Evolutionary conservation across 2,113 vertebrate genomes (phyloP), one percentile per base, ranked within the genome.

Genomic region (Erinaceus europaeus): DNA sequence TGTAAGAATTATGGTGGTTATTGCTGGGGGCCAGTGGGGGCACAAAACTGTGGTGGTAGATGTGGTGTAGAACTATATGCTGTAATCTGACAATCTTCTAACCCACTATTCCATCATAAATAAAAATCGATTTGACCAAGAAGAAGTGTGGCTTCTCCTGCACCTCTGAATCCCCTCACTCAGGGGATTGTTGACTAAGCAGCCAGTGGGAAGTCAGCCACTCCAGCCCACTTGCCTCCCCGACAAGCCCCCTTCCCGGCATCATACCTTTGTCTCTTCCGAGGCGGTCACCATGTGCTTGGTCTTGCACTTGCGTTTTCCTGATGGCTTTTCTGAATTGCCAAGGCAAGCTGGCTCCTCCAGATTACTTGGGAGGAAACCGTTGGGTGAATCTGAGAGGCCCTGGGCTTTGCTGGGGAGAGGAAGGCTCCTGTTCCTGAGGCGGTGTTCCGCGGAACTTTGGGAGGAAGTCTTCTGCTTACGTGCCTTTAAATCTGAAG

Each of bases 261-360:
- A 59, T 40, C 88, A 4, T 94, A 99, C 99, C 98, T 98, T 99
- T 88, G 96, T 94, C 90, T 99, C 98, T 0, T 98, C 98, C 18
- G 95, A 94, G 94, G 96, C 72, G 25, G 98, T 98, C 86, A 97
- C 95, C 84, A 99, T 95, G 94, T 99, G 99, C 92, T 99, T 99
- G 96, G 98, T 99, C 97, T 99, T 99, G 96, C 99, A 99, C 96
- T 99, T 99, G 91, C 99, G 98, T 94, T 99, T 99, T 95, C 99
- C 99, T 82, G 99, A 97, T 78, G 99, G 99, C 90, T 99, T 99
- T 95, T 99, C 98, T 29, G 94, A 95, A 91, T 95, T 96, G 88
- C 98, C 98, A 34, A 97, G 97, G 80, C 94, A 95, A 0, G 96
- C 89, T 90, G 97, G 97, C 27, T 96, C 95, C 50, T 96, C 92